Base-by-base conservation (phyloP, 1,140 invertebrate species). In the Dendrolimus punctatus region DNA sequence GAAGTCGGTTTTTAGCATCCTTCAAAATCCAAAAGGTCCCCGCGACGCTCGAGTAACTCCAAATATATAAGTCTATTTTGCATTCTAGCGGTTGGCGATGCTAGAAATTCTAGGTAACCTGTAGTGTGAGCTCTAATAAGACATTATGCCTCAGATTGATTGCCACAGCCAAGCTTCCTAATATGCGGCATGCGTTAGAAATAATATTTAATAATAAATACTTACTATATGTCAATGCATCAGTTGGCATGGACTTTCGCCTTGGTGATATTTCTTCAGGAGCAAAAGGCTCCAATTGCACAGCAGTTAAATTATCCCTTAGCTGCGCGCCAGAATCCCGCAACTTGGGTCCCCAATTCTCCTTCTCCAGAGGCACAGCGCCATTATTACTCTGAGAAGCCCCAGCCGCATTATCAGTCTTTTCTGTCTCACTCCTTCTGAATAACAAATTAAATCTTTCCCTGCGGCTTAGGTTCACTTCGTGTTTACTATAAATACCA, bases 191-290 rank as follows among this genome's bases (percentile, higher is more conserved):
- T 23, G 23, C 23, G 23, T 23, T 2, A 23, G 3, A 3, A 23
- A 23, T 23, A 36, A 46, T 36, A 3, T 5, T 23, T 46, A 37
- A 46, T 6, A 23, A 6, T 8, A 46, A 9, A 37, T n/a, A 71
- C 68, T 74, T 62, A 82, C 72, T 40, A 40, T 53, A 63, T 6
- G 53, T 43, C 6, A 69, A 43, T 6, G 52, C 58, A 9, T 80
- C 80, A 38, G 70, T 57, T 4, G 80, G 77, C 76, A 83, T 75
- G 0, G 80, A 83, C 37, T 83, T 77, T 41, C 80, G 62, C 2
- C 80, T 70, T 36, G 62, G 66, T 6, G 68, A 41, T 49, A 71
- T 47, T 40, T 71, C 64, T 5, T 68, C 69, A 2, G 62, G 49
- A 0, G 60, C 57, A n/a, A 71, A 53, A 6, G 54, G 40, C 6